Percentiles rank a stretch among this genome's conserved stretches.
Evolutionary conservation across 2,797 vertebrate genomes (phyloP).

Genomic region (Pagetopsis macropterus): DNA sequence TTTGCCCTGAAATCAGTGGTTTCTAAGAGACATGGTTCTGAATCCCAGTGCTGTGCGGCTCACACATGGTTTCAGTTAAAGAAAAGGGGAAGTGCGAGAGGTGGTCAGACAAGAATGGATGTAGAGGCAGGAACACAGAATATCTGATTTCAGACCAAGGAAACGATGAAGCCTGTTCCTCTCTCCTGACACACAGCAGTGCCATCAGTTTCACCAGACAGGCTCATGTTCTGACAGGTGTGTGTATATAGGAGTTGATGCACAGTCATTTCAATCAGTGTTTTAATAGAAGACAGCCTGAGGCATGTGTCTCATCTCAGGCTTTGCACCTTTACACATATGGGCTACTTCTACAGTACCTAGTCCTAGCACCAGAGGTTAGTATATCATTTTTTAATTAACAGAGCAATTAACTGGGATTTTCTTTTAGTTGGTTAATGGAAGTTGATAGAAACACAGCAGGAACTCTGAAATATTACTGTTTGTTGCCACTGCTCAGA

Average conservation of each 20-base stretch:
- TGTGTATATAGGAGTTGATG: conserved; percentile 9
- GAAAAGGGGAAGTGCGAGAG: conserved; percentile 52
- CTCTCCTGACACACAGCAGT: conserved; percentile 36
- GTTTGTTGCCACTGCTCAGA: conserved; percentile 5
- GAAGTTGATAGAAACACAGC: neutral
- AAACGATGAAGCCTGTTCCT: conserved; percentile 54
- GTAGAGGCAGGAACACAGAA: conserved; percentile 54
- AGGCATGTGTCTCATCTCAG: conserved; percentile 11
- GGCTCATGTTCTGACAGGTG: conserved; percentile 33
- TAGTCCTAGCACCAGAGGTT: conserved; percentile 1
- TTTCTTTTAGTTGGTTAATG: neutral
- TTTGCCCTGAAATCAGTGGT: conserved; percentile 87
- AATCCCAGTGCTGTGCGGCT: conserved; percentile 58
- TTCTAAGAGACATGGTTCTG: conserved; percentile 79
- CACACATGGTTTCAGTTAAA: conserved; percentile 87
- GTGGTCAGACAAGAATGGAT: conserved; percentile 53
- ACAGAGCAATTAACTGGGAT: neutral
- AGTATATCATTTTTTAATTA: neutral
- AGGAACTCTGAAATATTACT: neutral
- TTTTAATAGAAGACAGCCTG: conserved; percentile 15
- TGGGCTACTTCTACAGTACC: conserved; percentile 14
- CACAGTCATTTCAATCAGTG: conserved; percentile 22
- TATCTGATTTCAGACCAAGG: conserved; percentile 69
- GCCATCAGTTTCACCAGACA: conserved; percentile 29
- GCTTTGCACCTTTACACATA: conserved; percentile 21